These are phyloP conservation scores for Mirza zaza DNA, from an alignment of 2,113 vertebrate genomes.

Conservation along the genomic window DNA sequence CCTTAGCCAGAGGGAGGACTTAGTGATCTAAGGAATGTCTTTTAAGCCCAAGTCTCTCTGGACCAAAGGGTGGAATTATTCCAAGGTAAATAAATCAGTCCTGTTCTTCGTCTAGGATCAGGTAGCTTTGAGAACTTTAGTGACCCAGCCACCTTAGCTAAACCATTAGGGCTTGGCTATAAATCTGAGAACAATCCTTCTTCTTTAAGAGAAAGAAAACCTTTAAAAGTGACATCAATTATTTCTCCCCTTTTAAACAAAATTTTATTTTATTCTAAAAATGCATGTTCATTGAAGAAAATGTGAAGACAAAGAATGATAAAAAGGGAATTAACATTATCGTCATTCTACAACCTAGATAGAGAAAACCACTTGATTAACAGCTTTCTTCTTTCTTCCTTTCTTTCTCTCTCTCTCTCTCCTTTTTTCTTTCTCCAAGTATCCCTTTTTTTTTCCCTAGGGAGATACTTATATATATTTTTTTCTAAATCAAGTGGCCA, in stretches of 20 bases:
- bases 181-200: slow-evolving; percentile 23
- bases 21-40: slow-evolving; percentile 40
- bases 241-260: background rate
- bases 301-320: slow-evolving; percentile 16
- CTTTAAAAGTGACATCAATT: slow-evolving; percentile 39
- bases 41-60: slow-evolving; percentile 49
- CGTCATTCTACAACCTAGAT: background rate
- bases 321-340: background rate
- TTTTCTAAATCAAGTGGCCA: background rate
- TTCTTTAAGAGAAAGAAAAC: slow-evolving; percentile 3
- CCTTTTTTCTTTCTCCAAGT: background rate
- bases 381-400: background rate
- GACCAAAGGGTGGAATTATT: slow-evolving; percentile 15
- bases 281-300: background rate
- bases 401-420: too few species aligned
- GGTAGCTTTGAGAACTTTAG: slow-evolving; percentile 34
- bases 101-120: slow-evolving; percentile 22
- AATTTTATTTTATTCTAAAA: slow-evolving; percentile 37
- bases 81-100: slow-evolving; percentile 49
- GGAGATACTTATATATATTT: background rate
- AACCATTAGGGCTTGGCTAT: background rate
- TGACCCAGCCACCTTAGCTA: slow-evolving; percentile 41
- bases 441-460: background rate
- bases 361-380: background rate
- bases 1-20: slow-evolving; percentile 64